Percentiles rank a stretch among this genome's conserved stretches.
phyloP scores from a whole-genome alignment of 2,113 vertebrate species.

The Eubucco bourcierii region DNA sequence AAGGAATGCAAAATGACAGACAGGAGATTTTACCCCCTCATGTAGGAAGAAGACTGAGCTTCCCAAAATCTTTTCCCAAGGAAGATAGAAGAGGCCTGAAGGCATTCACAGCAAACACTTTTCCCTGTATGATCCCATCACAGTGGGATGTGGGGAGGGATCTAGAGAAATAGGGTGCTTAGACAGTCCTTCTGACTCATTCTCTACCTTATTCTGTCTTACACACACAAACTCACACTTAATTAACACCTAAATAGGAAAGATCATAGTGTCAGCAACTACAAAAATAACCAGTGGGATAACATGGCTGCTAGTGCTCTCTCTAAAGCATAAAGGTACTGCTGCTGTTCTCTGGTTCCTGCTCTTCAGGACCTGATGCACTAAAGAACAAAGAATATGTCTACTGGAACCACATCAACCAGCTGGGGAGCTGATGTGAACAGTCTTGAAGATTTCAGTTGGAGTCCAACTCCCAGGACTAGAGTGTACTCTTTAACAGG shows the following conservation, averaged over 20 bases:
- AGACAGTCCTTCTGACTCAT: background rate
- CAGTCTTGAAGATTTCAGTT: background rate
- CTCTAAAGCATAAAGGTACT: background rate
- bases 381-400: background rate
- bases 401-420: background rate
- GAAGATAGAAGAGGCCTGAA: background rate
- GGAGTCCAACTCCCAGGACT: background rate
- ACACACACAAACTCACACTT: background rate
- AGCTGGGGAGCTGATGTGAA: background rate
- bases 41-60: background rate
- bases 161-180: background rate
- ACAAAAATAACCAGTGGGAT: background rate
- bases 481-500: background rate
- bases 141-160: background rate
- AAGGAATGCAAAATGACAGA: rapidly evolving
- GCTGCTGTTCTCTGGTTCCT: background rate
- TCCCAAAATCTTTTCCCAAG: background rate
- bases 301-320: background rate
- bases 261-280: background rate
- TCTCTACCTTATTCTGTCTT: background rate
- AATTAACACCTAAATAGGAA: background rate
- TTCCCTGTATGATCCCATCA: background rate
- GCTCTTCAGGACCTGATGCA: background rate
- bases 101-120: background rate
- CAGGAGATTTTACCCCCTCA: background rate